phyloP scores from a whole-genome alignment of 2,113 vertebrate species.

The Vombatus ursinus region DNA sequence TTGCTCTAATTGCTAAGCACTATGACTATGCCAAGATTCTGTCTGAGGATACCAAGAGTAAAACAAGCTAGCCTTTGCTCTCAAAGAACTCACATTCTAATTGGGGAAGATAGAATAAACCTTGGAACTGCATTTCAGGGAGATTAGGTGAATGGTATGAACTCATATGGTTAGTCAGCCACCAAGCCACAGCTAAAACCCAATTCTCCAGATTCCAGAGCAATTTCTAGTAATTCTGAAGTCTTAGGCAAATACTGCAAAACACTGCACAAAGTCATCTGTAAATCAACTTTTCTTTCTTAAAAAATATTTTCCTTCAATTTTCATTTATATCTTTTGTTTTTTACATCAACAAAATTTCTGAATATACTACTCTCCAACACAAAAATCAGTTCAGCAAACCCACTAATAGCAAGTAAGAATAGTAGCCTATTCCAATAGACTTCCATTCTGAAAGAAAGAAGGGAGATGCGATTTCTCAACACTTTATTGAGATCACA shows the following conservation, averaged over 20 bases:
- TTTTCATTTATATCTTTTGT: neutral
- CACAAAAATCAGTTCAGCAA: neutral
- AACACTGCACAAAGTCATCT: too few relatives aligned
- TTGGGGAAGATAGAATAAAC: neutral
- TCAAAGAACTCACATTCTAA: neutral
- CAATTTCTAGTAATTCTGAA: too few relatives aligned
- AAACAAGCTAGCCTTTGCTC: neutral
- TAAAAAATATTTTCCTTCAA: neutral
- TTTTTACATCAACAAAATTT: neutral
- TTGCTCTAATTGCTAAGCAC: neutral
- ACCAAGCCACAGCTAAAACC: too few relatives aligned
- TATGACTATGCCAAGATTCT: neutral
- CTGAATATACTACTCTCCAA: neutral
- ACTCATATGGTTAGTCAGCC: too few relatives aligned
- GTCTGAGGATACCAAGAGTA: neutral
- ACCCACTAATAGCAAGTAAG: neutral
- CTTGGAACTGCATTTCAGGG: neutral
- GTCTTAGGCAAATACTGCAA: too few relatives aligned
- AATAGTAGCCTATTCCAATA: neutral
- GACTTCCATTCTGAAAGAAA: neutral
- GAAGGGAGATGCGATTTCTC: neutral
- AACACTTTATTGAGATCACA: neutral
- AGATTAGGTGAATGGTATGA: too few relatives aligned
- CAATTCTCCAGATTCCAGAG: too few relatives aligned
- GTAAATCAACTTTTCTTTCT: too few relatives aligned